Evolutionary conservation across 2,888 invertebrate species (phyloP).

Genomic region (Fragum whitleyi): DNA sequence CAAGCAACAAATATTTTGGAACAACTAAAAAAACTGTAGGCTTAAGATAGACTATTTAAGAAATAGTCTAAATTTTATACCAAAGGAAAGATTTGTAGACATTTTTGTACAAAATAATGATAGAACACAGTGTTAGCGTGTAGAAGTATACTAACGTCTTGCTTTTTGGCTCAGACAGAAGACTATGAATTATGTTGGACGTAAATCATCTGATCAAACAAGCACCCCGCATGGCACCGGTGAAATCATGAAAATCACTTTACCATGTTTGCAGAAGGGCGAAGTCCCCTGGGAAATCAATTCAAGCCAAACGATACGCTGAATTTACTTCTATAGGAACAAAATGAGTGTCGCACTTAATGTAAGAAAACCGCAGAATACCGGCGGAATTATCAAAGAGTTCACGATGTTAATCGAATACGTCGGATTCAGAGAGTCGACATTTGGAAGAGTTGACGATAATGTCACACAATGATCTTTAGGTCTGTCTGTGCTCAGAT

Average conservation of each 20-base stretch:
- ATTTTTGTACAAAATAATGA: no score
- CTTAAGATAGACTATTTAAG: no score
- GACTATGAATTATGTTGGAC: background rate
- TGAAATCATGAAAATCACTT: slow-evolving; percentile 10
- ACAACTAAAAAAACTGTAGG: no score
- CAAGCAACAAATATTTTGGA: no score
- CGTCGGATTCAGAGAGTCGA: no score
- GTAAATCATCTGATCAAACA: slow-evolving; percentile 1
- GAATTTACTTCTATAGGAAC: slow-evolving; percentile 7
- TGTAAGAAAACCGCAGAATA: background rate
- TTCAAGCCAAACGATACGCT: slow-evolving; percentile 6
- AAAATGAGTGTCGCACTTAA: slow-evolving; percentile 1
- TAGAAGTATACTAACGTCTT: background rate
- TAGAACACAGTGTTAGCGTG: background rate
- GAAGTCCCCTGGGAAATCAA: slow-evolving; percentile 17
- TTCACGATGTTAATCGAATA: background rate
- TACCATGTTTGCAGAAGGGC: slow-evolving; percentile 21
- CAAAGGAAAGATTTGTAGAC: no score
- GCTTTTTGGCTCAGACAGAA: background rate
- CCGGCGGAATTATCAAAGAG: background rate
- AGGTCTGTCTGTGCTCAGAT: no score
- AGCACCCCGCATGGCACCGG: background rate
- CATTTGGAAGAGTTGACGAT: no score
- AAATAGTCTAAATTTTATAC: no score
- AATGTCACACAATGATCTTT: no score